phyloP scores from a whole-genome alignment of 2,888 invertebrate species.

The Calliopum simillimum region DNA sequence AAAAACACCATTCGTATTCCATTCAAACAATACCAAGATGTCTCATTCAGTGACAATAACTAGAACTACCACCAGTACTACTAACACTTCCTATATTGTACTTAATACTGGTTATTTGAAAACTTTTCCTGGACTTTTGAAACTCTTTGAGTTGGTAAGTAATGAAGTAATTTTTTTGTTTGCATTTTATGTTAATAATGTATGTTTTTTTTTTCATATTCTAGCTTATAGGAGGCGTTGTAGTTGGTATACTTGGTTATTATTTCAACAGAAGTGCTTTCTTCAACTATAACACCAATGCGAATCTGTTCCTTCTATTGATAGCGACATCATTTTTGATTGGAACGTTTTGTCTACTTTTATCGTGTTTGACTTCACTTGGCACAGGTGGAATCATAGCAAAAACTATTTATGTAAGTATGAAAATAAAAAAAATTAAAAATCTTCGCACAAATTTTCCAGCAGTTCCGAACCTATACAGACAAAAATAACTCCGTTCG shows the following conservation, averaged over 20 bases:
- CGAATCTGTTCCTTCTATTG: constrained; percentile 78
- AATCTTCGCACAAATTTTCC: too few relatives aligned
- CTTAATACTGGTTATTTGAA: constrained; percentile 86
- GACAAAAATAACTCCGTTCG: too few relatives aligned
- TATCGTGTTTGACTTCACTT: constrained; percentile 81
- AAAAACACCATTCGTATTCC: too few relatives aligned
- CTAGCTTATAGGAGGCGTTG: constrained; percentile 81
- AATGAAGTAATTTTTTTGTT: constrained; percentile 45
- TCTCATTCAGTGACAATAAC: constrained; percentile 91
- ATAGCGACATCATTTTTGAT: constrained; percentile 83
- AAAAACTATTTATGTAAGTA: constrained; percentile 72
- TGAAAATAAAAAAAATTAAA: background rate
- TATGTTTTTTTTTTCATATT: background rate
- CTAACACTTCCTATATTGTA: constrained; percentile 80
- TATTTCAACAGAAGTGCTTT: constrained; percentile 66
- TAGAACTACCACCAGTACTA: constrained; percentile 84
- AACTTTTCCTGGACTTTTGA: constrained; percentile 82
- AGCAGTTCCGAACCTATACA: too few relatives aligned
- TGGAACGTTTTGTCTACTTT: constrained; percentile 80
- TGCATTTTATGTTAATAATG: background rate
- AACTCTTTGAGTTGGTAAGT: constrained; percentile 82
- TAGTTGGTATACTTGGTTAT: constrained; percentile 78
- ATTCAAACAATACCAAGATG: constrained; percentile 70
- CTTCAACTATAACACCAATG: constrained; percentile 48
- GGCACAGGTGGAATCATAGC: constrained; percentile 86